These are phyloP conservation scores for Poeciliopsis gracilis DNA, from an alignment of 2,797 vertebrate species.

Conservation along the genomic window DNA sequence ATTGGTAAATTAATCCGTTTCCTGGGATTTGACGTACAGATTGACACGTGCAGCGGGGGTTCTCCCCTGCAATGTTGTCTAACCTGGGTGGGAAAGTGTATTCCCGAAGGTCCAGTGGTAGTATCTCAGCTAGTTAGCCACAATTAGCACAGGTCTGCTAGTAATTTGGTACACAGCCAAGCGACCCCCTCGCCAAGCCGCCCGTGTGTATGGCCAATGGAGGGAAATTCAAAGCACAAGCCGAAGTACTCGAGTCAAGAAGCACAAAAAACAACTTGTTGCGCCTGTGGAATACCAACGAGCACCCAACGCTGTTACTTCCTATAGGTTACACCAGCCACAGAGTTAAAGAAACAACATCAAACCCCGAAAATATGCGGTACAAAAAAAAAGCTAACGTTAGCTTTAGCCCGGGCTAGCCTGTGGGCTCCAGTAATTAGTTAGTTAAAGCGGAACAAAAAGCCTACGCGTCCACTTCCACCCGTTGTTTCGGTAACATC, in stretches of 20 bases:
- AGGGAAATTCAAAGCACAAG: slow-evolving; percentile 84
- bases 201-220: slow-evolving; percentile 57
- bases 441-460: slow-evolving; percentile 30
- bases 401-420: slow-evolving; percentile 69
- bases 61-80: neutral
- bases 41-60: slow-evolving; percentile 32
- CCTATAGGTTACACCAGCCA: neutral
- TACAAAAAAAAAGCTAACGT: slow-evolving; percentile 54
- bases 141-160: slow-evolving; percentile 71
- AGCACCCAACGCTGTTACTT: too few species aligned
- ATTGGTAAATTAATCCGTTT: slow-evolving; percentile 48
- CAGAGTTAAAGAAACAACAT: slow-evolving; percentile 5
- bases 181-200: slow-evolving; percentile 42
- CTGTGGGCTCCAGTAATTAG: slow-evolving; percentile 25
- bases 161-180: slow-evolving; percentile 64
- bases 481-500: slow-evolving; percentile 30
- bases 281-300: neutral
- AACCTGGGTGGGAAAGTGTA: slow-evolving; percentile 7
- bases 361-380: slow-evolving; percentile 31
- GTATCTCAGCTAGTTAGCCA: slow-evolving; percentile 60
- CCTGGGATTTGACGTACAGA: slow-evolving; percentile 30
- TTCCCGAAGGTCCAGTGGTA: slow-evolving; percentile 24
- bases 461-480: slow-evolving; percentile 32
- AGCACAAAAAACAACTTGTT: slow-evolving; percentile 38
- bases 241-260: slow-evolving; percentile 20